A percentile compares a stretch with the other conserved stretches of the same genome.
Evolutionary conservation across 2,113 vertebrate species (phyloP).

Genomic region (Pungitius pungitius): DNA sequence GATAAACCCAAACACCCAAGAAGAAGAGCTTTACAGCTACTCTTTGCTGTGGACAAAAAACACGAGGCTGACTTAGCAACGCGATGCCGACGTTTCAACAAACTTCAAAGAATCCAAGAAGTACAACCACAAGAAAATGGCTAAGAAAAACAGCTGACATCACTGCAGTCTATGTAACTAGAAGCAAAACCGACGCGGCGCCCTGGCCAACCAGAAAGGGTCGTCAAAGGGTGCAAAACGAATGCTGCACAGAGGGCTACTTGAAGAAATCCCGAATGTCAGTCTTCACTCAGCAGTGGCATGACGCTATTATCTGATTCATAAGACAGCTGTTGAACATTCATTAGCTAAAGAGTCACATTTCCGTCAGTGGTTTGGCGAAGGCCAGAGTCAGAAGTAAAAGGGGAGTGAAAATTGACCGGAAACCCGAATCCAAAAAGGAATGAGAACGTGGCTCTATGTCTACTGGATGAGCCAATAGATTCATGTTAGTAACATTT

Average conservation of each 20-base stretch:
- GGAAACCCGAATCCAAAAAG: background rate
- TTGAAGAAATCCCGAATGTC: background rate
- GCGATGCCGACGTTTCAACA: slow-evolving; percentile 31
- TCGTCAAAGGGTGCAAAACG: background rate
- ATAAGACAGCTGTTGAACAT: background rate
- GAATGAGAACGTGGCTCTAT: background rate
- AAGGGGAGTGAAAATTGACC: background rate
- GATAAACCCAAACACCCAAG: slow-evolving; percentile 55
- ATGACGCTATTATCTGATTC: background rate
- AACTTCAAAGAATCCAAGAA: slow-evolving; percentile 34
- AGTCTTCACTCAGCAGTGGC: background rate
- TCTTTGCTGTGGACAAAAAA: slow-evolving; percentile 33
- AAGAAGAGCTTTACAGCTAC: slow-evolving; percentile 26
- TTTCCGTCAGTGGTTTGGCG: background rate
- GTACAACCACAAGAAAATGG: slow-evolving; percentile 56
- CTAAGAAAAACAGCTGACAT: slow-evolving; percentile 69
- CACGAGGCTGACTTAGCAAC: slow-evolving; percentile 18
- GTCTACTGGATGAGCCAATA: background rate
- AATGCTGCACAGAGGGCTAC: background rate
- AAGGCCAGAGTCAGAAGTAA: background rate
- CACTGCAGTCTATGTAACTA: slow-evolving; percentile 29
- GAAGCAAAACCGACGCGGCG: slow-evolving; percentile 7
- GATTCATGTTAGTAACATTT: background rate
- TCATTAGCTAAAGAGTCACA: background rate
- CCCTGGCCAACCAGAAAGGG: background rate